Base-by-base conservation (phyloP, 2,113 vertebrate genomes). In the Sciurus niger region DNA sequence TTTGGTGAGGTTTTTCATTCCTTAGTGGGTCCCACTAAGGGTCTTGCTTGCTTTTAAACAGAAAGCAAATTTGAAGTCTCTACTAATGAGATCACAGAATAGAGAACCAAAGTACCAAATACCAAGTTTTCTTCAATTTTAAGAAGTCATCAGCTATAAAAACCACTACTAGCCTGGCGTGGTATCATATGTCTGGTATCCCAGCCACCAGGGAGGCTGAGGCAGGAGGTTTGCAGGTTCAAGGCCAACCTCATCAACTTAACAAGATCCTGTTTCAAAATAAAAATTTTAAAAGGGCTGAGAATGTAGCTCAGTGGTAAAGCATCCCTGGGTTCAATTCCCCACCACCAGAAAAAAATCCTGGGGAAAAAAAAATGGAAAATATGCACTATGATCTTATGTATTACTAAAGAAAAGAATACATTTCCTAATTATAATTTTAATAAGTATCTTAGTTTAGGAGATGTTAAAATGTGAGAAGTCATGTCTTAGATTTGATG, bases 1-100 rank as follows among this genome's bases (percentile, higher is more conserved):
- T 77, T 83, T 90, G 73, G n/a, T 67, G 46, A 84, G 37, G 51
- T 46, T 90, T 93, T 53, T 86, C 22, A 70, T 73, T 89, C 32
- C 28, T 91, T 74, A 73, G 9, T 76, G 68, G 67, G 32, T 16
- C 53, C 17, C 48, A 60, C 6, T 24, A 92, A 51, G 46, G 43
- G 46, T 65, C 2, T 77, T 87, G 30, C 24, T 83, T 95, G 28
- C 53, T 94, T 67, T 67, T 84, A 51, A 83, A 43, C 63, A 65
- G 72, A 90, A 53, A 46, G 8, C 6, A 43, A 83, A n/a, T 48
- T 53, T 68, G 46, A 89, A 85, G 16, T 1, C 53, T 84, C 8
- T 79, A 82, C 80, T 90, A 78, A 77, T 84, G 37, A 88, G 18
- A 34, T 94, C 51, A 84, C 12, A 91, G 6, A 58, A 43, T 17